Percentiles rank a stretch among this genome's conserved stretches.
phyloP scores from a whole-genome alignment of 2,888 invertebrate species.

The Campoletis raptor region DNA sequence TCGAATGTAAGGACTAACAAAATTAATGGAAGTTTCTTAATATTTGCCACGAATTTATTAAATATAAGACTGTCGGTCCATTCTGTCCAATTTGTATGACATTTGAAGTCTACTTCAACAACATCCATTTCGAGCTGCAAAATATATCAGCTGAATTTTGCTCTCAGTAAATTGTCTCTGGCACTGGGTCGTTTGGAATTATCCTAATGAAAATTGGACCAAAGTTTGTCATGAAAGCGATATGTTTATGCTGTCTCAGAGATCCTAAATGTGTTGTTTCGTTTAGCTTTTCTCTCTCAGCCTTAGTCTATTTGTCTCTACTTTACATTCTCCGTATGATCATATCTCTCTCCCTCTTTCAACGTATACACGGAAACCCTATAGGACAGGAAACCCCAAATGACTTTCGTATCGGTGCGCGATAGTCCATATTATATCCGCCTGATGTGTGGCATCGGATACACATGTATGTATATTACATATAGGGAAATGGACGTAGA shows the following conservation, averaged over 20 bases:
- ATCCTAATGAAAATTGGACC: slow-evolving; percentile 21
- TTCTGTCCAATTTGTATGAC: neutral
- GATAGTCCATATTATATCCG: slow-evolving; percentile 64
- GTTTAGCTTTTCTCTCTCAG: slow-evolving; percentile 33
- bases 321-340: slow-evolving; percentile 6
- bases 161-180: neutral
- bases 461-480: slow-evolving; percentile 15
- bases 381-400: slow-evolving; percentile 64
- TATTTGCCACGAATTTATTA: neutral
- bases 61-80: neutral
- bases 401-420: slow-evolving; percentile 64
- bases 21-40: neutral
- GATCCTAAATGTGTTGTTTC: slow-evolving; percentile 29
- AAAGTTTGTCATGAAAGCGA: slow-evolving; percentile 5
- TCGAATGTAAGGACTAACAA: too few species aligned
- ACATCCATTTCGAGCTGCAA: neutral
- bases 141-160: neutral
- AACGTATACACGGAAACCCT: slow-evolving; percentile 43
- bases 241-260: neutral
- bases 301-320: neutral
- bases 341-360: neutral
- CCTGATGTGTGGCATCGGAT: slow-evolving; percentile 40
- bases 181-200: neutral
- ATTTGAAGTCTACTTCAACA: neutral
- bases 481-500: slow-evolving; percentile 50